Base-by-base conservation (phyloP, 2,888 invertebrate species). In the Drosophila fulvimacula region DNA sequence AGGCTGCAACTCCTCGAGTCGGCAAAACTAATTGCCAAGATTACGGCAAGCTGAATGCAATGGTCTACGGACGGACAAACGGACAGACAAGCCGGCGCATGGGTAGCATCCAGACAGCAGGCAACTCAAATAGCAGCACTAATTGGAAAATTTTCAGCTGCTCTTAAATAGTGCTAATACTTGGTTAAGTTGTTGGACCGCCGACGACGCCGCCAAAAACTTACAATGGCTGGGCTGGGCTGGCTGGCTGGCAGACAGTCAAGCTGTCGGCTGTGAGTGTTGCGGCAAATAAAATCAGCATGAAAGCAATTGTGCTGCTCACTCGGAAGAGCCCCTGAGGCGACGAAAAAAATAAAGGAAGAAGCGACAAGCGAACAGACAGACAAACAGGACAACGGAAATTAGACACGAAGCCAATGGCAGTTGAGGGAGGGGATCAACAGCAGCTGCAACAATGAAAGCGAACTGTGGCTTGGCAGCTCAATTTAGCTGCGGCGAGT, bases 251-350 rank as follows among this genome's bases (percentile, higher is more conserved):
- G n/a, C 42, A 42, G 21, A 58, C 62, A 59, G 24, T 52, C 52
- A 39, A 67, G 60, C 70, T 70, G 73, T 63, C 55, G 69, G 58
- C 69, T 61, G 39, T 44, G 48, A 62, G 56, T 72, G 72, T 62
- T 67, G 68, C 59, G 62, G 69, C 64, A 73, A 81, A 83, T 73
- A 69, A 78, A 80, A 83, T 81, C 83, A 82, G 69, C 82, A 79
- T 80, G 76, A 82, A 82, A 60, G 76, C 73, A 80, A 82, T 82
- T 82, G 80, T 82, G 73, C 70, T 78, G 69, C 71, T 80, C 66
- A 63, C 75, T 76, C 69, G 59, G 51, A 64, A 78, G 57, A 61
- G 72, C 64, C 76, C 80, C 66, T 46, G 30, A 70, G 83, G 69
- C 63, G 49, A 64, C 62, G 3, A 27, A 27, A 39, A 39, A 39